Evolutionary conservation across 2,888 invertebrate species (phyloP).

Genomic region (Spatulosminthurus flaviceps): DNA sequence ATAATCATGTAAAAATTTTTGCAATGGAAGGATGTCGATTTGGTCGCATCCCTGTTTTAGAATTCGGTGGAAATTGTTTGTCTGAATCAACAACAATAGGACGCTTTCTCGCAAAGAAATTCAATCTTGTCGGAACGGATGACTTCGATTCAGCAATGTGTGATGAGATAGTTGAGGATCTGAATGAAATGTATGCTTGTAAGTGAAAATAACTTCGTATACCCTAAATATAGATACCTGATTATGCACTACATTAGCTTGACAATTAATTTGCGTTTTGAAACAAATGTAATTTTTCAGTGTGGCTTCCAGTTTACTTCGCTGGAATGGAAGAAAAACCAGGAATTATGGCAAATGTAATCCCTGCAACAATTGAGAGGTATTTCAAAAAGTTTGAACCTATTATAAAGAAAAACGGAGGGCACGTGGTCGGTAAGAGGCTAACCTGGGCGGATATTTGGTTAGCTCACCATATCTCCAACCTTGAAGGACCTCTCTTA

Average conservation of each 20-base stretch:
- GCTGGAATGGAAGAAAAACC: too few relatives aligned
- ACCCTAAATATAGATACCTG: too few relatives aligned
- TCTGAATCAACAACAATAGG: background rate
- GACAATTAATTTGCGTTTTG: background rate
- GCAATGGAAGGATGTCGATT: background rate
- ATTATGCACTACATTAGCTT: too few relatives aligned
- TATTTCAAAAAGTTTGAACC: slow-evolving; percentile 5
- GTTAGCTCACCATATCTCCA: slow-evolving; percentile 24
- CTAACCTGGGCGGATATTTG: slow-evolving; percentile 43
- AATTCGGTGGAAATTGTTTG: background rate
- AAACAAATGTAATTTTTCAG: background rate
- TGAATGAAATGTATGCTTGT: background rate
- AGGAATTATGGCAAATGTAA: background rate
- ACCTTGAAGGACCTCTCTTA: background rate
- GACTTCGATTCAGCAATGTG: background rate
- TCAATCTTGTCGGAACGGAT: background rate
- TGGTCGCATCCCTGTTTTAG: background rate
- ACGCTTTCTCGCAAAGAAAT: background rate
- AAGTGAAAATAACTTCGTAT: background rate
- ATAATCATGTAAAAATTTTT: too few relatives aligned
- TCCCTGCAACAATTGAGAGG: background rate
- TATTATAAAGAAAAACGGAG: slow-evolving; percentile 20
- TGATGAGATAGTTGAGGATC: background rate
- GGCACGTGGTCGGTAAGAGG: slow-evolving; percentile 16
- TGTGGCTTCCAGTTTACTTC: too few relatives aligned